A percentile compares a stretch with the other conserved stretches of the same genome.
These are phyloP conservation scores for Lasiurus cinereus DNA, from an alignment of 2,113 vertebrate genomes.

Conservation along the genomic window DNA sequence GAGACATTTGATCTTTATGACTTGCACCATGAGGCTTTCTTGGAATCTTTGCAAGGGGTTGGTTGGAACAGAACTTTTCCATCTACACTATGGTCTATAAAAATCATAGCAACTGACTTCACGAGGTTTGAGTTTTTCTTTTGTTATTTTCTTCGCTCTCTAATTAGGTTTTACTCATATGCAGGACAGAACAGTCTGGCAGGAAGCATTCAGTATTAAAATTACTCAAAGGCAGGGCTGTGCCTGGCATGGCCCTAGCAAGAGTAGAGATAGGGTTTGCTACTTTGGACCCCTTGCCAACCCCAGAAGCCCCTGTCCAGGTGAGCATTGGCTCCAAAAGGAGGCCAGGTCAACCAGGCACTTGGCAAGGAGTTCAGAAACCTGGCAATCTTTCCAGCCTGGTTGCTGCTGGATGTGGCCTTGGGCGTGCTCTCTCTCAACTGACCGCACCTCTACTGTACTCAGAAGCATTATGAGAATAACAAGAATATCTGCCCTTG, in stretches of 20 bases:
- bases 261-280: not conserved
- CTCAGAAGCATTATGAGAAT: constrained; percentile 47
- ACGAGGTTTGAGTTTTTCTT: constrained; percentile 67
- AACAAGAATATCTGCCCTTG: not conserved
- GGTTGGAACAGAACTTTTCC: constrained; percentile 70
- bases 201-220: constrained; percentile 58
- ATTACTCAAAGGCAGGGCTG: constrained; percentile 32
- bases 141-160: constrained; percentile 65
- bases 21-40: constrained; percentile 57
- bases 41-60: constrained; percentile 72
- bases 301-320: not conserved
- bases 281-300: not conserved
- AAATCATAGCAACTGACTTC: constrained; percentile 71
- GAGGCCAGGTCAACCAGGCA: not conserved
- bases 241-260: not conserved
- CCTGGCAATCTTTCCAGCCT: not conserved
- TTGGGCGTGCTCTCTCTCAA: not conserved
- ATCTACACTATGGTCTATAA: constrained; percentile 65
- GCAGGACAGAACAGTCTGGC: constrained; percentile 49
- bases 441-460: not conserved
- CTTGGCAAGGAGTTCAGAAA: not conserved
- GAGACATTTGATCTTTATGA: constrained; percentile 60
- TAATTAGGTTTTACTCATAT: constrained; percentile 72
- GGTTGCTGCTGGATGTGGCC: not conserved
- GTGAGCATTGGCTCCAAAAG: constrained; percentile 2